These are phyloP conservation scores for Autographa pulchrina DNA, from an alignment of 2,888 invertebrate genomes.

Conservation along the genomic window DNA sequence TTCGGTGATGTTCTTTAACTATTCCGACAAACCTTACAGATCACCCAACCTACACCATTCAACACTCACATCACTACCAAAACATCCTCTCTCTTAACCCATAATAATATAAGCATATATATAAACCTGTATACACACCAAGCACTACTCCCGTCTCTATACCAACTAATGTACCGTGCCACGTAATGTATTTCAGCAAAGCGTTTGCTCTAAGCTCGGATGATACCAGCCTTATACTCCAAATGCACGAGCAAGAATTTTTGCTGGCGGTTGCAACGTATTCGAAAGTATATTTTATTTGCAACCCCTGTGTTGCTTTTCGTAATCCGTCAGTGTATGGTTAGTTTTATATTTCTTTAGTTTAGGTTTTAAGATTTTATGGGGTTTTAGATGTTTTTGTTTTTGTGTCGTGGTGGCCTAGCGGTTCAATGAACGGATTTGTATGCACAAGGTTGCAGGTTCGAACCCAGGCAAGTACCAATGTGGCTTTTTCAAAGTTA, in stretches of 20 bases:
- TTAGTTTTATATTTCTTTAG: constrained; percentile 11
- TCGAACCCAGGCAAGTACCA: too few species aligned
- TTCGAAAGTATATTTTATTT: constrained; percentile 50
- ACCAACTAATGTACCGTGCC: constrained; percentile 35
- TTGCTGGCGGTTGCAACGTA: constrained; percentile 17
- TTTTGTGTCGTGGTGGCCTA: too few species aligned
- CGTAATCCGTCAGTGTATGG: constrained; percentile 38
- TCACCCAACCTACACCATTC: background rate
- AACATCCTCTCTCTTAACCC: too few species aligned
- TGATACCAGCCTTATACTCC: constrained; percentile 58
- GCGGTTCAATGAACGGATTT: too few species aligned
- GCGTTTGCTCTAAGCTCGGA: constrained; percentile 60
- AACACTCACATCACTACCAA: too few species aligned
- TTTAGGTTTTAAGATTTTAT: constrained; percentile 6
- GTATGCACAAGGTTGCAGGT: too few species aligned
- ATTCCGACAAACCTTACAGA: too few species aligned
- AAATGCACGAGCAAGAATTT: constrained; percentile 53
- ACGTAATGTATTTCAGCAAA: constrained; percentile 51
- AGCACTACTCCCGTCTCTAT: background rate
- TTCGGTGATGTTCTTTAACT: too few species aligned
- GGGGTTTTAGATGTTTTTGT: background rate
- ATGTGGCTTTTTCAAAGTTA: too few species aligned
- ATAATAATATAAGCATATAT: too few species aligned
- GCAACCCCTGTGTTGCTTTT: constrained; percentile 20
- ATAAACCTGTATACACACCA: too few species aligned